Conservation (phyloP, 92 coral and sea anemone genomes). For the Galaxea fascicularis region DNA sequence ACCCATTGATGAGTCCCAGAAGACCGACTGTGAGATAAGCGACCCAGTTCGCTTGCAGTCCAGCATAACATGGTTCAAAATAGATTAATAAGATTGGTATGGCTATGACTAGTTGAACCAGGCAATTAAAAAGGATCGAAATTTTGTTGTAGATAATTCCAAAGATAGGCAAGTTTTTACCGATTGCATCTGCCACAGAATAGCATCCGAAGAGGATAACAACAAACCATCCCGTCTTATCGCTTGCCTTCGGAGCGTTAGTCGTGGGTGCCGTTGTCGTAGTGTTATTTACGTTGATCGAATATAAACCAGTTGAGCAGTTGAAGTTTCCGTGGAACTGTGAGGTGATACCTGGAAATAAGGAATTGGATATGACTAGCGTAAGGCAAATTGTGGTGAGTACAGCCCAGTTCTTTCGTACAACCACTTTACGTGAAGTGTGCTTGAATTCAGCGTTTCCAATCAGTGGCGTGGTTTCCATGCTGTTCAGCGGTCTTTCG, state of each 20-base stretch:
- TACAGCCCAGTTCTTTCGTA: conserved; percentile 73
- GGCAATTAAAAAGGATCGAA: conserved; percentile 72
- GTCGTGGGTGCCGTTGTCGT: conserved; percentile 6
- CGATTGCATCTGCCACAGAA: conserved; percentile 88
- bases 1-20: conserved; percentile 86
- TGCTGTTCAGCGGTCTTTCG: conserved; percentile 5
- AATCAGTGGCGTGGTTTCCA: conserved; percentile 69
- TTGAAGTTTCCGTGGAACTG: conserved; percentile 89
- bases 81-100: conserved; percentile 84
- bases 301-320: conserved; percentile 50
- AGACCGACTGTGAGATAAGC: conserved; percentile 80
- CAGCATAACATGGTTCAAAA: conserved; percentile 80
- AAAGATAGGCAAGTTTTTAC: conserved; percentile 84
- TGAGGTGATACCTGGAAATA: conserved; percentile 88
- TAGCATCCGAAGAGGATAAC: conserved; percentile 88
- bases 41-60: conserved; percentile 85
- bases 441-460: conserved; percentile 26
- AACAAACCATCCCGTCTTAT: conserved; percentile 90
- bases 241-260: conserved; percentile 52
- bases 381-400: conserved; percentile 77
- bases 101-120: conserved; percentile 84
- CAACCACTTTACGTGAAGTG: conserved; percentile 62
- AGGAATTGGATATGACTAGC: conserved; percentile 78
- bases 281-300: neutral
- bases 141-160: conserved; percentile 85